Evolutionary conservation across 2,888 invertebrate species (phyloP).

Genomic region (Ectobius pallidus): DNA sequence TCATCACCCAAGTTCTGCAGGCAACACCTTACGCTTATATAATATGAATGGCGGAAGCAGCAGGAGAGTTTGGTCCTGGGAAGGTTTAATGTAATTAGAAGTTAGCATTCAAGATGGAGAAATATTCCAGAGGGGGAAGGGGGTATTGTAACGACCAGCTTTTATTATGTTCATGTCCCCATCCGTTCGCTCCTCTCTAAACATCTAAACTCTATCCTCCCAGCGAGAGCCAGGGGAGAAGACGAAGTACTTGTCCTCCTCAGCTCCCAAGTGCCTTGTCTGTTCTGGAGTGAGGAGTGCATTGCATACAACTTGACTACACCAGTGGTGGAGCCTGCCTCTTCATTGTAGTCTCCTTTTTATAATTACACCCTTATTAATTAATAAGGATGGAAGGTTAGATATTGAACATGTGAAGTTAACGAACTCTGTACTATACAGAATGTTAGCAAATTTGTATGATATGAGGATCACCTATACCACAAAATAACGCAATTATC

Average conservation of each 20-base stretch:
- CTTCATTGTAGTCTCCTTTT: too few species aligned
- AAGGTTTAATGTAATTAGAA: neutral
- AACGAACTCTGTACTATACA: too few species aligned
- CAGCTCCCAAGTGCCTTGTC: neutral
- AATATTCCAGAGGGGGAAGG: neutral
- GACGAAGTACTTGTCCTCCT: neutral
- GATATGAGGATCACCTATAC: too few species aligned
- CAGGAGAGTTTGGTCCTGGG: neutral
- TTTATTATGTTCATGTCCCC: neutral
- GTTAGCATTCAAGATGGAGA: conserved; percentile 16
- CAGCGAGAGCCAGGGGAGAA: too few species aligned
- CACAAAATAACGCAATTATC: too few species aligned
- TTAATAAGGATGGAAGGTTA: too few species aligned
- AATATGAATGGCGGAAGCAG: neutral
- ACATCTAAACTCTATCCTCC: neutral
- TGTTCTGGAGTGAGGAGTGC: neutral
- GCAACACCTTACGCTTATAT: neutral
- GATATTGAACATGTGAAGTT: too few species aligned
- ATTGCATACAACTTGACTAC: neutral
- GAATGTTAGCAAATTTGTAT: too few species aligned
- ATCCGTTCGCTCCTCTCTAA: neutral
- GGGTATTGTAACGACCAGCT: neutral
- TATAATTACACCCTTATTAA: too few species aligned
- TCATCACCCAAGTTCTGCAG: neutral
- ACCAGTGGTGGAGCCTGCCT: conserved; percentile 1